These are phyloP conservation scores for Falco concolor DNA, from an alignment of 2,797 vertebrate genomes.

Conservation along the genomic window DNA sequence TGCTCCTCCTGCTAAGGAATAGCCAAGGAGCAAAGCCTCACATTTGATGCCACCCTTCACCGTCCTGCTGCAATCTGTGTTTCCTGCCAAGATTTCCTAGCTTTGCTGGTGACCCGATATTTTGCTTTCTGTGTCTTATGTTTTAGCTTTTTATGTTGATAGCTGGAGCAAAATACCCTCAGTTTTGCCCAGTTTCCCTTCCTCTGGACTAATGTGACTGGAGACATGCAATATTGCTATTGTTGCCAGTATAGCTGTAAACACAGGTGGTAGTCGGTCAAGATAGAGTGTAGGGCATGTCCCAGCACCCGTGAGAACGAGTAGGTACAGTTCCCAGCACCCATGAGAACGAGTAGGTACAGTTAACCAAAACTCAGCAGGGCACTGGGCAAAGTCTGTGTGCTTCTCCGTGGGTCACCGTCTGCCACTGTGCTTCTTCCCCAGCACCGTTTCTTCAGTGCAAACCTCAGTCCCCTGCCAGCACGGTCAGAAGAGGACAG, in stretches of 20 bases:
- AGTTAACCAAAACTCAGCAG: neutral
- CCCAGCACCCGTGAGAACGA: rapidly evolving
- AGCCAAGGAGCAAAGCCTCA: neutral
- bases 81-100: neutral
- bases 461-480: neutral
- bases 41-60: neutral
- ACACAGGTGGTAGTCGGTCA: neutral
- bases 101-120: neutral
- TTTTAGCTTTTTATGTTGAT: neutral
- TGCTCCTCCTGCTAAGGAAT: neutral
- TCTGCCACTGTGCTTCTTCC: neutral
- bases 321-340: neutral
- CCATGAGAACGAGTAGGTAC: rapidly evolving
- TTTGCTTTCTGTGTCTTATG: neutral
- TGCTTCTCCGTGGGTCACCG: too few relatives aligned
- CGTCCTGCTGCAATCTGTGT: neutral
- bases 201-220: neutral
- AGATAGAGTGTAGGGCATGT: neutral
- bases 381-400: rapidly evolving
- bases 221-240: neutral
- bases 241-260: neutral
- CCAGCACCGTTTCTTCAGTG: neutral
- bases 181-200: neutral
- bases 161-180: neutral
- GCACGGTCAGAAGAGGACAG: neutral